Conservation (phyloP, 2,888 invertebrate genomes). For the Anoncus sp. region DNA sequence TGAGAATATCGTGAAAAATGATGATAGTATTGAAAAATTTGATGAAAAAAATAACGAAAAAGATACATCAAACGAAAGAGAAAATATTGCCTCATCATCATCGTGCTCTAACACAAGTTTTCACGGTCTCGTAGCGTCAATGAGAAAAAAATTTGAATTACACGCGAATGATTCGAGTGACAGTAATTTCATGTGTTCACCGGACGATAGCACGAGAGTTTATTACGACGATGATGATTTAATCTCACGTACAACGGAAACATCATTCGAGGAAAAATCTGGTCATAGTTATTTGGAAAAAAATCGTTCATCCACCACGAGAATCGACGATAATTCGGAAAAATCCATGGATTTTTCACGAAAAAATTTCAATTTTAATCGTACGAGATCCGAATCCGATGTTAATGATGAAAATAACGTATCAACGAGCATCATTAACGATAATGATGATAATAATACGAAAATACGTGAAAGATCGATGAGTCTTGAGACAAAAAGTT, state of each 20-base stretch:
- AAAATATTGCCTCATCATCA: not conserved
- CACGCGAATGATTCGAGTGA: not conserved
- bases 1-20: not conserved
- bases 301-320: too few relatives aligned
- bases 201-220: not conserved
- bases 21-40: not conserved
- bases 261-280: too few relatives aligned
- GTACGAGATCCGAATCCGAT: too few relatives aligned
- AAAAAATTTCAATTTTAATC: too few relatives aligned
- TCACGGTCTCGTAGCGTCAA: conserved; percentile 1
- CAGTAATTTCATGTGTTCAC: not conserved
- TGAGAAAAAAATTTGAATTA: conserved; percentile 32
- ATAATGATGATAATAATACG: too few relatives aligned
- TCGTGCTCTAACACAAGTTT: not conserved
- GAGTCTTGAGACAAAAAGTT: too few relatives aligned
- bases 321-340: too few relatives aligned
- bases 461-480: too few relatives aligned
- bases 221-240: not conserved
- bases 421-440: too few relatives aligned
- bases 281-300: too few relatives aligned
- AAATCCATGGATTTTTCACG: too few relatives aligned
- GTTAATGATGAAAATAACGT: too few relatives aligned
- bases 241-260: not conserved
- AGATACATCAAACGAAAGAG: not conserved
- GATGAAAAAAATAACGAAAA: not conserved